Percentiles rank a stretch among this genome's conserved stretches.
Evolutionary conservation across 2,888 invertebrate species (phyloP).

Genomic region (Xanthorhoe designata): DNA sequence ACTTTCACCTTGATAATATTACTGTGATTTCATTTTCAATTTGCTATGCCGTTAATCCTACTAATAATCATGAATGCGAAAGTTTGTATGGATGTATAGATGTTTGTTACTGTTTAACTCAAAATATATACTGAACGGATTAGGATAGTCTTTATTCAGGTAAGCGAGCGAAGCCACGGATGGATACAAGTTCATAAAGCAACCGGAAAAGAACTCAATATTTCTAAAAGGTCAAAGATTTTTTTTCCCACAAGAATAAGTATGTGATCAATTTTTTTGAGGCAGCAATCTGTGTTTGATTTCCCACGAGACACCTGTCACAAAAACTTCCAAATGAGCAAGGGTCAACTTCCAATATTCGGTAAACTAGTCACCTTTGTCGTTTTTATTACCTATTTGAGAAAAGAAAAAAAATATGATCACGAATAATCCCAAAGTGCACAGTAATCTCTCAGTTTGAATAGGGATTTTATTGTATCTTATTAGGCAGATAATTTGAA

Average conservation of each 20-base stretch:
- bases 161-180: too few relatives aligned
- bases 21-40: too few relatives aligned
- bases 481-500: too few relatives aligned
- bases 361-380: conserved; percentile 1
- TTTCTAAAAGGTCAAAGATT: conserved; percentile 2
- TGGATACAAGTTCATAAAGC: not conserved
- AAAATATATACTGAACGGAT: too few relatives aligned
- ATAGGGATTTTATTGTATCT: too few relatives aligned
- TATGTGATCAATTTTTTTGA: conserved; percentile 70
- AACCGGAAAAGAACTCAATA: conserved; percentile 4
- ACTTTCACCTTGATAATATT: too few relatives aligned
- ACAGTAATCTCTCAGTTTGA: too few relatives aligned
- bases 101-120: too few relatives aligned
- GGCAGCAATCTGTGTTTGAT: conserved; percentile 78
- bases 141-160: too few relatives aligned
- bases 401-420: not conserved
- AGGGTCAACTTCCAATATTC: conserved; percentile 26
- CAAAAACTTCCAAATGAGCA: conserved; percentile 65
- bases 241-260: conserved; percentile 44
- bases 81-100: too few relatives aligned
- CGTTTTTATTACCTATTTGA: not conserved
- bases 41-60: too few relatives aligned
- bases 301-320: conserved; percentile 78
- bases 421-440: not conserved
- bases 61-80: too few relatives aligned